A percentile compares a stretch with the other conserved stretches of the same genome.
Conservation (phyloP, 2,797 vertebrate genomes). For the Rhadinocentrus ornatus region DNA sequence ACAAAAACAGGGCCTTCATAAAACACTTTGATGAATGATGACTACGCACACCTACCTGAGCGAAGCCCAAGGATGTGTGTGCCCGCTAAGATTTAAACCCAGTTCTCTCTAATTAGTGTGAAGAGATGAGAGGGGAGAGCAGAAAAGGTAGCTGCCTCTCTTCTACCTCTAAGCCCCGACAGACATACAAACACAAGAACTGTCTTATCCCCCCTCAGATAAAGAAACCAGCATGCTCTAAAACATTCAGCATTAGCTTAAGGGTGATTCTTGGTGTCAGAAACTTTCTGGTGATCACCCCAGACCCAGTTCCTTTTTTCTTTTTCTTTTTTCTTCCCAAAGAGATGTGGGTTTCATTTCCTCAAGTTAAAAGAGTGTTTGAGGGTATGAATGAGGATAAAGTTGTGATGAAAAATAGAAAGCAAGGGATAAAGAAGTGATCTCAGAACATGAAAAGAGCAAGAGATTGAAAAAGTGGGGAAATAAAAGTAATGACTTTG, state of each 20-base stretch:
- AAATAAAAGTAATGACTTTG: conserved; percentile 62
- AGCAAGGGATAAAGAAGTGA: conserved; percentile 53
- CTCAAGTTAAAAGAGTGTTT: conserved; percentile 69
- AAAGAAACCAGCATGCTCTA: conserved; percentile 60
- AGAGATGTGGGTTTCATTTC: conserved; percentile 61
- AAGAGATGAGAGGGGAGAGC: conserved; percentile 72
- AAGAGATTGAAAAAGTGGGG: conserved; percentile 53
- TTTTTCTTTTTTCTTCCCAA: conserved; percentile 5
- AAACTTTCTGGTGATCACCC: conserved; percentile 75
- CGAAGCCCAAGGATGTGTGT: conserved; percentile 45
- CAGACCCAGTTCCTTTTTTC: conserved; percentile 47
- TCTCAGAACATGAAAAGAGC: conserved; percentile 62
- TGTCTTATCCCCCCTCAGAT: conserved; percentile 62
- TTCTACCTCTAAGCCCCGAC: conserved; percentile 62
- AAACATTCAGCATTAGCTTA: conserved; percentile 77
- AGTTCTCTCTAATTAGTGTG: conserved; percentile 74
- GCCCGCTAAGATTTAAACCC: conserved; percentile 59
- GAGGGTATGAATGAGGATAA: conserved; percentile 70
- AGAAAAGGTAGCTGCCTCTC: conserved; percentile 64
- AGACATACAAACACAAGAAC: conserved; percentile 69
- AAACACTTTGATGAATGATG: conserved; percentile 50
- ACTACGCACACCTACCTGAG: conserved; percentile 29
- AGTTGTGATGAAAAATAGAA: conserved; percentile 76
- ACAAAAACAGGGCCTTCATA: conserved; percentile 36
- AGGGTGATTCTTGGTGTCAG: conserved; percentile 71